Evolutionary conservation across 2,888 invertebrate genomes (phyloP), one percentile per base, ranked within the genome.

Genomic region (Ornithoptera alexandrae): DNA sequence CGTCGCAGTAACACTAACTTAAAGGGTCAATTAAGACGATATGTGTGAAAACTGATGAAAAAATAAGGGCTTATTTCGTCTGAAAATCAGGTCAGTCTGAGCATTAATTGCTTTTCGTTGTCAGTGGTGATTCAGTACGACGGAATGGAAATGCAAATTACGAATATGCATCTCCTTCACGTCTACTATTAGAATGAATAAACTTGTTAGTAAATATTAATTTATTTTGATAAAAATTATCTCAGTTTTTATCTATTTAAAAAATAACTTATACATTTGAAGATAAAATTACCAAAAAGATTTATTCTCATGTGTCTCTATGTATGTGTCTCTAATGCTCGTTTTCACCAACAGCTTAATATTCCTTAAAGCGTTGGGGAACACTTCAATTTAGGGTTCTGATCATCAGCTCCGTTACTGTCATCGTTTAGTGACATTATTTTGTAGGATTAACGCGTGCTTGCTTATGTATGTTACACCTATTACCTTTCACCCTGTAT

Each of bases 61-160:
- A 50, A 53, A 4, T 59, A 22, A 65, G 57, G 65, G 61, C 50
- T 65, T 42, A 42, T 65, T 65, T 50, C 50, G 58, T 62, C 30
- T 4, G 42, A 22, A 67, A 67, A 67, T 62, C 46, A 62, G 66
- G 58, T 69, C 69, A 69, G n/a, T 59, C 63, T 58, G 24, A 67
- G 70, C 30, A 70, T 67, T 63, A 67, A 70, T 70, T 66, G 66
- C 66, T 62, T 70, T 67, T 70, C 66, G 50, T 63, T 46, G 67
- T 66, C 59, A 63, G 39, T 63, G 62, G 66, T 63, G 66, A 70
- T 69, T 67, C 42, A 63, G 67, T 59, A 62, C 74, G 42, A 56
- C 50, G 39, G 58, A 59, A 66, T 56, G 59, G 62, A 70, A 70
- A 70, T 70, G 66, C 63, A 70, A 70, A 67, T 60, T 67, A 70